Base-by-base conservation (phyloP, 2,113 vertebrate species). In the Ifrita kowaldi region DNA sequence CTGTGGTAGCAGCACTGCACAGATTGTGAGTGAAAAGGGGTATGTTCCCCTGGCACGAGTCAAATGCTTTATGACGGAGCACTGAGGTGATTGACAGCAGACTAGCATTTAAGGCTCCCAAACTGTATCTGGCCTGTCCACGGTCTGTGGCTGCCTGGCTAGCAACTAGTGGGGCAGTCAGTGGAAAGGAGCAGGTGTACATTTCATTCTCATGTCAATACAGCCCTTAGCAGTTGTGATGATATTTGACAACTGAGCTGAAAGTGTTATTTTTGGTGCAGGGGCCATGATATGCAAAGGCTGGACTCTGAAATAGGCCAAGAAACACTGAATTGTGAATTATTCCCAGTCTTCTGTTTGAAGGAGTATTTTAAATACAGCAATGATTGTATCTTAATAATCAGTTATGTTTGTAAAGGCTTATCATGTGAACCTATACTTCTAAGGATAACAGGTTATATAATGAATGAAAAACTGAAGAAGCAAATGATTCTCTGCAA, bases 401-500 rank as follows among this genome's bases (percentile, higher is more conserved):
- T 86, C 50, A 84, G 59, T 53, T n/a, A 3, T 57, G 18, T 65
- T 91, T 90, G 69, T 16, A 80, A 69, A 60, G 8, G 37, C 46
- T 90, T 83, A 57, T 55, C 24, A 62, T 41, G 23, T 35, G 42
- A 89, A 89, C 10, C 15, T 28, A 17, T 17, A 49, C 32, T 90
- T 81, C 56, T 77, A 62, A 69, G 59, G 63, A 57, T 1, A 62
- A 53, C 13, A 77, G 37, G 7, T 63, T 86, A 37, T 33, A 35
- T 32, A 81, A 91, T 50, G 49, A 90, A 91, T 33, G 26, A 74
- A 67, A 41, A 35, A 44, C n/a, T 80, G 67, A 76, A 39, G 53
- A 63, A 74, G 28, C 76, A 57, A 94, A 90, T 32, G 16, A 11
- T 73, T 94, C 67, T 80, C 71, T 90, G 49, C 37, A 89, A 88